Evolutionary conservation across 2,113 vertebrate genomes (phyloP).

Genomic region (Hemibagrus wyckioides): DNA sequence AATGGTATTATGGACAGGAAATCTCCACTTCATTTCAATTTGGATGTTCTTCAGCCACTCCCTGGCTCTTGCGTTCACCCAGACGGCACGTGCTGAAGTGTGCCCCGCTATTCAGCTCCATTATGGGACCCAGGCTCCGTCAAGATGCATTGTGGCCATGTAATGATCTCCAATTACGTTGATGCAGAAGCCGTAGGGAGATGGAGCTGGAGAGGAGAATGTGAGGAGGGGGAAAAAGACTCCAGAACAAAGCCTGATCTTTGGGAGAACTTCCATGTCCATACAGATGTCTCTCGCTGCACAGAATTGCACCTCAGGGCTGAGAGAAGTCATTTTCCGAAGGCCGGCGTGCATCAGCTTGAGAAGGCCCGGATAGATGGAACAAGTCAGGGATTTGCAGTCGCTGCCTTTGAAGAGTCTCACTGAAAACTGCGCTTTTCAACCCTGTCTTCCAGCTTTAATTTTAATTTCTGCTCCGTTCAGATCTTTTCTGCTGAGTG

Average conservation of each 20-base stretch:
- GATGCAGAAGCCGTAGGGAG: slow-evolving; percentile 69
- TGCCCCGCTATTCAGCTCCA: slow-evolving; percentile 74
- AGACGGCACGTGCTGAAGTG: slow-evolving; percentile 53
- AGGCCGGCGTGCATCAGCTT: slow-evolving; percentile 53
- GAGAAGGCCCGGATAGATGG: slow-evolving; percentile 43
- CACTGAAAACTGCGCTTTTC: slow-evolving; percentile 49
- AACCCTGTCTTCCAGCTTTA: slow-evolving; percentile 31
- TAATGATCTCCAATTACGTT: slow-evolving; percentile 82
- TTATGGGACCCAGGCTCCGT: slow-evolving; percentile 72
- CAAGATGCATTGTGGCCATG: slow-evolving; percentile 74
- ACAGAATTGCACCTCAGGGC: slow-evolving; percentile 66
- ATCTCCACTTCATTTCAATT: slow-evolving; percentile 77
- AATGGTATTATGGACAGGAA: slow-evolving; percentile 70
- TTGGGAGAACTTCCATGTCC: slow-evolving; percentile 70
- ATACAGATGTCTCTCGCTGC: slow-evolving; percentile 67
- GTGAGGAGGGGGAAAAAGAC: slow-evolving; percentile 62
- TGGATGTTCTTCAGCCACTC: slow-evolving; percentile 66
- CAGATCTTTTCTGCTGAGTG: slow-evolving; percentile 39
- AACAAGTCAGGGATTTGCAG: slow-evolving; percentile 32
- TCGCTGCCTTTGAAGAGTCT: slow-evolving; percentile 59
- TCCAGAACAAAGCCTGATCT: slow-evolving; percentile 77
- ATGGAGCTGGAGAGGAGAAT: slow-evolving; percentile 56
- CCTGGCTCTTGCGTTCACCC: slow-evolving; percentile 48
- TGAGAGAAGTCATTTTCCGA: slow-evolving; percentile 66
- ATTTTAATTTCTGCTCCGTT: slow-evolving; percentile 45